These are phyloP conservation scores for Irena cyanogastra DNA, from an alignment of 2,113 vertebrate genomes.

Conservation along the genomic window DNA sequence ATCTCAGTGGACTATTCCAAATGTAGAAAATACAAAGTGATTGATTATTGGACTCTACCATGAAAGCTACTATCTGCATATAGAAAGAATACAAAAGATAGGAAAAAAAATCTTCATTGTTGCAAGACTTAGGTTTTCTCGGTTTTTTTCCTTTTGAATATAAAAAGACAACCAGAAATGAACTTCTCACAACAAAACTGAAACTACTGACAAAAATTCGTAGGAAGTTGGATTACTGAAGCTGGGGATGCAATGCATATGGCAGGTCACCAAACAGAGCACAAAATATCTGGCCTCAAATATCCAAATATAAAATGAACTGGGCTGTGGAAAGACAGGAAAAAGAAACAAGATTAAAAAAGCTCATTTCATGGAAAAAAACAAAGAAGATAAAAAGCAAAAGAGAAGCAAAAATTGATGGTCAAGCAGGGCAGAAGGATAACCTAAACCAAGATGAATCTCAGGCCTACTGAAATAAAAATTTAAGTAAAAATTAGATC, in stretches of 20 bases:
- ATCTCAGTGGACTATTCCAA: no score
- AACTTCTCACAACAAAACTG: background rate
- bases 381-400: background rate
- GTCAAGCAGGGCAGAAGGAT: background rate
- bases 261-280: background rate
- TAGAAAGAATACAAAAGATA: background rate
- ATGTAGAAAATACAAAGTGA: background rate
- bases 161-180: background rate
- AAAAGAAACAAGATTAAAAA: background rate
- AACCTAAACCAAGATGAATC: background rate
- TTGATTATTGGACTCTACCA: background rate
- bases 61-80: background rate
- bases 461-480: background rate
- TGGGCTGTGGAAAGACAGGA: background rate
- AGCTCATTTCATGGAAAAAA: background rate
- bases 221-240: background rate
- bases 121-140: background rate
- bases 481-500: background rate
- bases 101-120: background rate
- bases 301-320: background rate
- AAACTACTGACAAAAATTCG: background rate
- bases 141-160: background rate
- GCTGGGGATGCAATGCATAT: fast-evolving
- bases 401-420: background rate
- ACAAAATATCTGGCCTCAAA: background rate